Evolutionary conservation across 2,797 vertebrate genomes (phyloP).

Genomic region (Poliocrania exsul): DNA sequence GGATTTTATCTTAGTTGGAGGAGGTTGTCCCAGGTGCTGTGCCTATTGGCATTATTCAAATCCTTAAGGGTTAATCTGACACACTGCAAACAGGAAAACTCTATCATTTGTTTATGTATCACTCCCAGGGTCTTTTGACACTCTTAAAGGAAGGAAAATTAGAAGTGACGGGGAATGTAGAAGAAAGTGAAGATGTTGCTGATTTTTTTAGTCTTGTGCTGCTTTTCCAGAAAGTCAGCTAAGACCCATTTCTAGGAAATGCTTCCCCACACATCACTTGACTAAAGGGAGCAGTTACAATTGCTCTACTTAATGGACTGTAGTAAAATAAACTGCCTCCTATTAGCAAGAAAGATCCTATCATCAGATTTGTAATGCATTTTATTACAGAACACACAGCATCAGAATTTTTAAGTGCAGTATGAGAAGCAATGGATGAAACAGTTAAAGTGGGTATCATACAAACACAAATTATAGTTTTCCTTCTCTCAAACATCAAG

Average conservation of each 20-base stretch:
- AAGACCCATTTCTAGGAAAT: slow-evolving; percentile 43
- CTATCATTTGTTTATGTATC: background rate
- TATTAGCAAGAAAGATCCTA: slow-evolving; percentile 28
- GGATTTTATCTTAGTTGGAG: background rate
- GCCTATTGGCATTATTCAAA: background rate
- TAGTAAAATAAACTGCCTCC: slow-evolving; percentile 52
- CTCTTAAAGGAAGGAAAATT: background rate
- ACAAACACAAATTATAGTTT: background rate
- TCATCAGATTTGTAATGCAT: slow-evolving; percentile 40
- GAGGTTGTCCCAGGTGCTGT: background rate
- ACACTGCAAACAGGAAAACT: background rate
- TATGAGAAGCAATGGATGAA: background rate
- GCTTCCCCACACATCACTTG: background rate
- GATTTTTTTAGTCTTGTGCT: background rate
- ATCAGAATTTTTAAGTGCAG: slow-evolving; percentile 24
- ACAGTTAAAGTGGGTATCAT: background rate
- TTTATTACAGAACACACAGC: slow-evolving; percentile 31
- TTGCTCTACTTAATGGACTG: slow-evolving; percentile 45
- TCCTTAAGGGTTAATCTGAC: background rate
- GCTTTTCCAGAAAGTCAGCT: slow-evolving; percentile 39
- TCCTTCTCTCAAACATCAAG: background rate
- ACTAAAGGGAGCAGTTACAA: slow-evolving; percentile 7
- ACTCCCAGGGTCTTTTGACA: background rate
- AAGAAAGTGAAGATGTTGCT: background rate
- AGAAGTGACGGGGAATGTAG: background rate